Base-by-base conservation (phyloP, 2,888 invertebrate species). In the Zele albiditarsus region DNA sequence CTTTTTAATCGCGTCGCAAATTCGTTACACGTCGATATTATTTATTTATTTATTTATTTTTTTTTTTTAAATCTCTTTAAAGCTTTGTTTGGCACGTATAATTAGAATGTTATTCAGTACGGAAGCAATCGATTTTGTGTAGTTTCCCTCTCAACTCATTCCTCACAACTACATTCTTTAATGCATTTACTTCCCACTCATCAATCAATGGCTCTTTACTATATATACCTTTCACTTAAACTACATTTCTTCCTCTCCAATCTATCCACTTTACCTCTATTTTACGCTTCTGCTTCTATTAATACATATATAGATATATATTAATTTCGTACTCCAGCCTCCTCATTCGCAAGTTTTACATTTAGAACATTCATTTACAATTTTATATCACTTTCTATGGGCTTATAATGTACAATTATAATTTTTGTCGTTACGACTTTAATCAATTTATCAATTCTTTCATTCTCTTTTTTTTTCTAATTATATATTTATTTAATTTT, bases 21-120 rank as follows among this genome's bases (percentile, higher is more conserved):
- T 83, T 79, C 81, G 82, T 82, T 84, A 80, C 80, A 82, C 82
- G 76, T 79, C 79, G 79, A 82, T 80, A 80, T 80, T 78, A 76
- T 76, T 80, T 80, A 75, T 79, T 83, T 79, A 79, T 80, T 80
- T 77, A 78, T 79, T 80, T 76, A 78, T 72, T 81, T 80, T 76
- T 79, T 80, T 78, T 78, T 79, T 82, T 78, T 78, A 82, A 80
- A 42, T 75, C 49, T 76, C 75, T 79, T 85, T 84, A 86, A 87
- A 87, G 86, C 85, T 84, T 86, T 83, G 81, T 87, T 87, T 87
- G 89, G 88, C 88, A 89, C 88, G 84, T 88, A 85, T 85, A 83
- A 86, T 88, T 87, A 88, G 86, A 88, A 88, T 88, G 85, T 88
- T 83, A 85, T 83, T 88, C 84, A 83, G 82, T 84, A 84, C 84